Evolutionary conservation across 1,140 invertebrate genomes (phyloP).

Genomic region (Drosophila tropicalis): DNA sequence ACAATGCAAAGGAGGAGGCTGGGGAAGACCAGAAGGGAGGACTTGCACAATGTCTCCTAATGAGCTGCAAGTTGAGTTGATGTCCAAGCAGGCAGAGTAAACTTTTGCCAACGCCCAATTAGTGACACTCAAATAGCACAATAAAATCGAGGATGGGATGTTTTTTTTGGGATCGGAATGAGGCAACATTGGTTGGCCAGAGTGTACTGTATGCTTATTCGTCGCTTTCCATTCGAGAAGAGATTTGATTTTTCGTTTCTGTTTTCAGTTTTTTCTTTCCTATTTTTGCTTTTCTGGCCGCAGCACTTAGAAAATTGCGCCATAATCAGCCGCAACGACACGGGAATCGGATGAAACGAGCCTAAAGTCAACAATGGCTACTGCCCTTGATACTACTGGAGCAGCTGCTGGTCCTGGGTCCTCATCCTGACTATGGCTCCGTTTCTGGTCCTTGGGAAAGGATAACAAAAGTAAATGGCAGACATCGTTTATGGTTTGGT

Average conservation of each 20-base stretch:
- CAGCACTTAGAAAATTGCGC: slow-evolving; percentile 77
- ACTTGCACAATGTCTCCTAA: slow-evolving; percentile 47
- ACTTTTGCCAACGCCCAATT: slow-evolving; percentile 70
- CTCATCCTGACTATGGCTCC: neutral
- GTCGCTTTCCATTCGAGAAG: slow-evolving; percentile 5
- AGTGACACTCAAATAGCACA: slow-evolving; percentile 75
- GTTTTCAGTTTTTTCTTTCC: slow-evolving; percentile 15
- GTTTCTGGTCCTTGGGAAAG: neutral
- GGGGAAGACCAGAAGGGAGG: neutral
- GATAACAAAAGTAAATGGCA: neutral
- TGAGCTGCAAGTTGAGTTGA: slow-evolving; percentile 47
- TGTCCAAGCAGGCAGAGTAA: slow-evolving; percentile 49
- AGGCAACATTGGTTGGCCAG: slow-evolving; percentile 7
- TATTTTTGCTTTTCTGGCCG: slow-evolving; percentile 46
- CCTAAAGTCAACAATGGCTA: slow-evolving; percentile 66
- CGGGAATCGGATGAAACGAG: slow-evolving; percentile 19
- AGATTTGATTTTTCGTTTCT: slow-evolving; percentile 16
- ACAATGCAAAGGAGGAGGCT: no score
- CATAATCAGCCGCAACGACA: slow-evolving; percentile 66
- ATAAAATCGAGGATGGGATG: slow-evolving; percentile 11
- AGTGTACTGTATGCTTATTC: slow-evolving; percentile 9
- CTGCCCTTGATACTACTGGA: slow-evolving; percentile 11
- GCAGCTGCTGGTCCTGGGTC: slow-evolving; percentile 12
- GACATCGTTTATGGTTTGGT: slow-evolving; percentile 37
- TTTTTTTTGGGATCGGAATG: neutral